Evolutionary conservation across 2,113 vertebrate genomes (phyloP).

Genomic region (Mus spicilegus): DNA sequence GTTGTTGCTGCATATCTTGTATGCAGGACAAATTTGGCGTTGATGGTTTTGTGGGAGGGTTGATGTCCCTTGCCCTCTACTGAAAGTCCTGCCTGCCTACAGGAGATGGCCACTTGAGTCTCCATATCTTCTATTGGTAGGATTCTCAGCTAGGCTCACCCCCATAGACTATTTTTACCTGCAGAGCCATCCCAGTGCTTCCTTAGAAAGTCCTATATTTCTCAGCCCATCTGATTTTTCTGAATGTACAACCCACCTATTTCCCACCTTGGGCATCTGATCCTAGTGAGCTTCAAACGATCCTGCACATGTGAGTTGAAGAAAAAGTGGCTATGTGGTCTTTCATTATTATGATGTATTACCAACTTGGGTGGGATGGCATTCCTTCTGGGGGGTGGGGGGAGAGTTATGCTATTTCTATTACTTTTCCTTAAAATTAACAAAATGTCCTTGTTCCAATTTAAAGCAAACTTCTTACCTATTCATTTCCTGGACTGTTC

Average conservation of each 20-base stretch:
- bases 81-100: too few relatives aligned
- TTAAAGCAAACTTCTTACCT: neutral
- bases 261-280: neutral
- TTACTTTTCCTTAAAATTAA: neutral
- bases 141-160: too few relatives aligned
- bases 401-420: neutral
- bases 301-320: neutral
- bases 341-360: neutral
- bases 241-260: neutral
- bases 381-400: neutral
- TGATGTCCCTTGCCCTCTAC: too few relatives aligned
- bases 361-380: neutral
- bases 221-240: neutral
- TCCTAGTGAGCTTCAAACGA: neutral
- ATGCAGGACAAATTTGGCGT: too few relatives aligned
- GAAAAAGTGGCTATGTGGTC: neutral
- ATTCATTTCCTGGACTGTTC: neutral
- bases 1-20: too few relatives aligned
- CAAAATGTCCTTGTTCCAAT: neutral
- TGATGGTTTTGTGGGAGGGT: too few relatives aligned
- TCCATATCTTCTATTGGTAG: too few relatives aligned
- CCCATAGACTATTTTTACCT: too few relatives aligned
- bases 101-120: too few relatives aligned
- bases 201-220: neutral
- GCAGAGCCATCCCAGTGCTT: neutral